Percentiles rank a stretch among this genome's conserved stretches.
These are phyloP conservation scores for Agriopis leucophaearia DNA, from an alignment of 2,888 invertebrate genomes.

Conservation along the genomic window DNA sequence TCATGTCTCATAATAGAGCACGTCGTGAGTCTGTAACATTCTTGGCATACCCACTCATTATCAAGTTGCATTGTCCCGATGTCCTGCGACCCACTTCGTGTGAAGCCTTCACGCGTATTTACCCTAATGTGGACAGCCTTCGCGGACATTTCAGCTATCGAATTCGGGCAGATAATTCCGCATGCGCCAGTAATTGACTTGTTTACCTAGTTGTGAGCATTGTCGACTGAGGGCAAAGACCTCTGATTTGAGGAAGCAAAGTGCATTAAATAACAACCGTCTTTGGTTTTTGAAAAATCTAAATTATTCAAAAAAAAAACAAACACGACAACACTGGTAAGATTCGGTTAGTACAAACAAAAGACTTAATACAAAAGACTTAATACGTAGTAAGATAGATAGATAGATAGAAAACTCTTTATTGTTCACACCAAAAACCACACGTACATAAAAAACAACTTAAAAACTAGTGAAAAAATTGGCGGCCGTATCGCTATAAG, in stretches of 20 bases:
- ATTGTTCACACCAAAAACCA: no score
- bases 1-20: constrained; percentile 45
- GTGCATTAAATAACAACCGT: no score
- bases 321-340: no score
- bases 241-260: neutral
- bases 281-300: no score
- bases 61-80: constrained; percentile 46
- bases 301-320: no score
- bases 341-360: no score
- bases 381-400: no score
- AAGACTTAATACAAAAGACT: no score
- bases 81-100: constrained; percentile 50
- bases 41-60: constrained; percentile 52
- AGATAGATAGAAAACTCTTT: no score
- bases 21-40: constrained; percentile 69
- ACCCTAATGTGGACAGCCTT: constrained; percentile 63
- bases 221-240: constrained; percentile 11
- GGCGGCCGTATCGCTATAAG: no score
- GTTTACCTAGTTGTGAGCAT: constrained; percentile 26
- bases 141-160: constrained; percentile 35
- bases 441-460: no score
- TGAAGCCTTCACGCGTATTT: constrained; percentile 60
- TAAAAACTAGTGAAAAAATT: no score
- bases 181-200: constrained; percentile 22
- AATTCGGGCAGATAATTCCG: constrained; percentile 11